Evolutionary conservation across 2,797 vertebrate species (phyloP).

Genomic region (Prunella strophiata): DNA sequence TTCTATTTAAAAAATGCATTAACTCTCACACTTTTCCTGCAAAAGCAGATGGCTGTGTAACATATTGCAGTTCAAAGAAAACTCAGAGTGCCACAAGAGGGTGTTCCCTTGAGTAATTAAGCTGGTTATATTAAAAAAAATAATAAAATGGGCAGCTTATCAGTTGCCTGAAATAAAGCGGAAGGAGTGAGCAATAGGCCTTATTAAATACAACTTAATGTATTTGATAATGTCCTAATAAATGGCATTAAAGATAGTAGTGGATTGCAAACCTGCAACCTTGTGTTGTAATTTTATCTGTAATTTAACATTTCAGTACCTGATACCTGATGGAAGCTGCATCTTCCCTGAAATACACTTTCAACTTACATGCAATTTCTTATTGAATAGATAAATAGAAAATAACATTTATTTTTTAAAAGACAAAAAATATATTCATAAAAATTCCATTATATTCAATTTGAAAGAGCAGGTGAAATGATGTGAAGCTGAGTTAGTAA

Average conservation of each 20-base stretch:
- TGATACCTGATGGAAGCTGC: background rate
- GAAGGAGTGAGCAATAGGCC: background rate
- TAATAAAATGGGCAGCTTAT: background rate
- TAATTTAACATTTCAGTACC: background rate
- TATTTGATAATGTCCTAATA: background rate
- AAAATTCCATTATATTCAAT: background rate
- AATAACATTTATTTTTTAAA: background rate
- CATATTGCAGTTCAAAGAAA: background rate
- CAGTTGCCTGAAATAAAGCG: background rate
- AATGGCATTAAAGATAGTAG: background rate
- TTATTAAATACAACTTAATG: background rate
- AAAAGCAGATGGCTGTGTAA: background rate
- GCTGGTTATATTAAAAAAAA: background rate
- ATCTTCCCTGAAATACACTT: background rate
- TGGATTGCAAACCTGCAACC: background rate
- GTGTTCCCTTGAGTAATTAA: background rate
- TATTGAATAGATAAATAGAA: background rate
- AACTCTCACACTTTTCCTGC: background rate
- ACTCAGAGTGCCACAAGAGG: background rate
- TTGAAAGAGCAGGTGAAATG: background rate
- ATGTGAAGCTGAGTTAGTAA: background rate
- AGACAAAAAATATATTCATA: background rate
- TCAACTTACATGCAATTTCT: background rate
- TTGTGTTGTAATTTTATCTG: background rate
- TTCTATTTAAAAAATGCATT: background rate